phyloP scores from a whole-genome alignment of 2,888 invertebrate species.

The Callinectes sapidus region DNA sequence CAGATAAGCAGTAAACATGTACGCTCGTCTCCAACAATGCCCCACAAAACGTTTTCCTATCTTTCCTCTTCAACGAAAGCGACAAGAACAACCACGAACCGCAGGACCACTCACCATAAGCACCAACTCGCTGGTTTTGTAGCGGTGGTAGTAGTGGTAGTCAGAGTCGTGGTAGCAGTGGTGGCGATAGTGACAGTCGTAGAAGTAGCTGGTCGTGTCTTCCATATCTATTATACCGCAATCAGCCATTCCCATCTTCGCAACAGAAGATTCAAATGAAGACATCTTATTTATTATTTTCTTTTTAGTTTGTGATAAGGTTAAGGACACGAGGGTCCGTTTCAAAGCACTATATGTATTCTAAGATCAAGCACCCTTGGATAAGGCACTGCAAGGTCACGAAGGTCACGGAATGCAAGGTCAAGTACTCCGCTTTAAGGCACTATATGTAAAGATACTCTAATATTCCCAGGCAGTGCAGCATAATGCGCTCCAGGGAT shows the following conservation, averaged over 20 bases:
- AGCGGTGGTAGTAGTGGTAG: not conserved
- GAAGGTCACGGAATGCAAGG: no score
- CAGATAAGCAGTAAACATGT: not conserved
- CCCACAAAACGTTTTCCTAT: not conserved
- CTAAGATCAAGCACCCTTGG: no score
- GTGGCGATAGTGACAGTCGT: not conserved
- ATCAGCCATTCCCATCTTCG: not conserved
- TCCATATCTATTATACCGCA: not conserved
- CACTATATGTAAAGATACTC: no score
- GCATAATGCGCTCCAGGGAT: no score
- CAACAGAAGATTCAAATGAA: no score
- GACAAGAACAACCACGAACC: not conserved
- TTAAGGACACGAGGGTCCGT: no score
- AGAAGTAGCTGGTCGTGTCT: not conserved
- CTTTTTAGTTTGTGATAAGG: no score
- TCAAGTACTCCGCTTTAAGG: no score
- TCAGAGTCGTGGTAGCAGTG: not conserved
- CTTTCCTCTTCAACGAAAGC: not conserved
- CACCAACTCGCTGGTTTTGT: not conserved
- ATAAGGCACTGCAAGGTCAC: no score
- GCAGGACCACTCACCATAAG: not conserved
- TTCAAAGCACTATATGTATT: no score
- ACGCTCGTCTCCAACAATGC: not conserved
- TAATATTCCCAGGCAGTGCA: no score
- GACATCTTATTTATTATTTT: no score